Evolutionary conservation across 2,797 vertebrate genomes (phyloP).

Genomic region (Poecilia gillii): DNA sequence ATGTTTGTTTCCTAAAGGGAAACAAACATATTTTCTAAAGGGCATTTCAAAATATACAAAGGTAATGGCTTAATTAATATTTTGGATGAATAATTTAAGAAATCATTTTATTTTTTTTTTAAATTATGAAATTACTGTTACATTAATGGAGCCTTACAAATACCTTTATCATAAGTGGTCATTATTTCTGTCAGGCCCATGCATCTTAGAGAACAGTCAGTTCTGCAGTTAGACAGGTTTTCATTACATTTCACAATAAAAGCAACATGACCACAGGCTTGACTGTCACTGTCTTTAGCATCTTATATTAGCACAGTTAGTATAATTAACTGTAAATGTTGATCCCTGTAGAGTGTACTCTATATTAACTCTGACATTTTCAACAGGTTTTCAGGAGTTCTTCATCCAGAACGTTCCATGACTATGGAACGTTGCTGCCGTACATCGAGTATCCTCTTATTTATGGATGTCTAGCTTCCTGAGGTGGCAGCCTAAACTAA

Average conservation of each 20-base stretch:
- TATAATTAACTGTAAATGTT: no score
- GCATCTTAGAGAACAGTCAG: background rate
- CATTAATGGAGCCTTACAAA: background rate
- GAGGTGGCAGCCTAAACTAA: no score
- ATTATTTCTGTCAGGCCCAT: background rate
- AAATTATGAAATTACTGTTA: background rate
- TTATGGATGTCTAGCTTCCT: background rate
- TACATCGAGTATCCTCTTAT: background rate
- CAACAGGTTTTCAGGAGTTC: background rate
- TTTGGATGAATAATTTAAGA: background rate
- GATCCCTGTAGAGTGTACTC: background rate
- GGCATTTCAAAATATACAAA: background rate
- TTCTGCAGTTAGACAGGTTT: background rate
- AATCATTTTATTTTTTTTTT: background rate
- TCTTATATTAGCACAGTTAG: background rate
- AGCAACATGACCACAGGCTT: background rate
- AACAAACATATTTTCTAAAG: background rate
- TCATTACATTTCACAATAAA: background rate
- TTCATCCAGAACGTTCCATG: background rate
- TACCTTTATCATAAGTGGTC: background rate
- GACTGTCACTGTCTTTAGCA: background rate
- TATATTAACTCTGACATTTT: background rate
- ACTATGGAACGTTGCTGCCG: background rate
- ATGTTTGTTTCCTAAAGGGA: background rate
- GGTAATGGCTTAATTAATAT: background rate